These are phyloP conservation scores for Poeciliopsis occidentalis DNA, from an alignment of 2,113 vertebrate genomes.

Conservation along the genomic window DNA sequence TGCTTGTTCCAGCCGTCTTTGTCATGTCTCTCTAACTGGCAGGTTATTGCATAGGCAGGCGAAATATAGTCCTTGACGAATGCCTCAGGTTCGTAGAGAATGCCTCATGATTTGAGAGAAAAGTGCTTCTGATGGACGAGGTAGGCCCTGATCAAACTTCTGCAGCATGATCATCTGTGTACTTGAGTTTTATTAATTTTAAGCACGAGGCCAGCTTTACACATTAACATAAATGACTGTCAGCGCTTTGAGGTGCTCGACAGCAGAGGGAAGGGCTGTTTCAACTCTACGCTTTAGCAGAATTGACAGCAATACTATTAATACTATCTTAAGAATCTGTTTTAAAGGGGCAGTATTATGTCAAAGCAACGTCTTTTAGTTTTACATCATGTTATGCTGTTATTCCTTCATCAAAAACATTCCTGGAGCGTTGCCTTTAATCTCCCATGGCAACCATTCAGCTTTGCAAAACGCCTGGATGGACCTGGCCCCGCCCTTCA, in stretches of 20 bases:
- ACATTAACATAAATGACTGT: conserved; percentile 43
- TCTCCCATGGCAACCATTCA: no score
- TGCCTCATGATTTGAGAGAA: neutral
- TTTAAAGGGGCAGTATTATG: neutral
- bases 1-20: neutral
- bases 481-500: no score
- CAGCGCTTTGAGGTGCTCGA: conserved; percentile 36
- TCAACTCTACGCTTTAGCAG: neutral
- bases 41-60: neutral
- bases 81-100: neutral
- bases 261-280: conserved; percentile 14
- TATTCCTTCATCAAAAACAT: no score
- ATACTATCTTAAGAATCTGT: neutral
- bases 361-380: no score
- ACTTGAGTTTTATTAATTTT: conserved; percentile 2
- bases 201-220: conserved; percentile 32
- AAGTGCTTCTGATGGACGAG: neutral
- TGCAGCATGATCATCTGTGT: conserved; percentile 46
- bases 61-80: neutral
- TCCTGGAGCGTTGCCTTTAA: no score
- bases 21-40: neutral
- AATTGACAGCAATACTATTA: neutral
- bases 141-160: neutral
- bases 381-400: no score
- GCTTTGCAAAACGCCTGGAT: no score